Base-by-base conservation (phyloP, 2,797 vertebrate genomes). In the Taenioides sp. region DNA sequence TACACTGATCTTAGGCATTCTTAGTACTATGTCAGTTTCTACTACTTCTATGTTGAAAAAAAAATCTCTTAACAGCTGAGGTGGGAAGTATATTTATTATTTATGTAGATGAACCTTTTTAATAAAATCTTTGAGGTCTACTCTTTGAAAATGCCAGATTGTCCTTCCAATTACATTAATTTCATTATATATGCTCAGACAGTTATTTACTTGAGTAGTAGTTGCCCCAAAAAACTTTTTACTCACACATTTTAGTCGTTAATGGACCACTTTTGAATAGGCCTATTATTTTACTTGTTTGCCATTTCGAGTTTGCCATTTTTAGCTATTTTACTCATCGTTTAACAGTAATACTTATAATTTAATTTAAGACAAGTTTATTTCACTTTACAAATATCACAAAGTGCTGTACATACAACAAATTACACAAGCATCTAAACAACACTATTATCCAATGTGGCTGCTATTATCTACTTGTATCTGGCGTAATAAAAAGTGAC, bases 351-450 rank as follows among this genome's bases (percentile, higher is more conserved):
- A 43, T 7, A 43, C 14, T 9, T 16, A 12, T 23, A 17, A 22
- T 64, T 59, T 63, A 40, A 47, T 40, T 65, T 90, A 92, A 92
- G 91, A 92, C 89, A 86, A 70, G 75, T 90, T 90, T 91, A 90
- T 89, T 92, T 88, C 58, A 64, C 65, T 85, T 82, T 43, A 83
- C 80, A 87, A 90, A 86, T 75, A 82, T 87, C 76, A 82, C 75
- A 82, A 84, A 84, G 83, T 88, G 85, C 81, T 80, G 85, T 78
- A 83, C 76, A 87, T 80, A 80, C 74, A 80, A 83, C 58, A 68
- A 84, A 79, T 5, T 23, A 80, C 80, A 82, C 80, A 82, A 79
- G 70, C 74, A 70, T 80, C 72, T 71, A 81, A 84, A 84, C 72
- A 81, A 37, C 28, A 50, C 79, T 72, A 82, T 73, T 67, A 75